These are phyloP conservation scores for Lophotriccus pileatus DNA, from an alignment of 2,797 vertebrate genomes.

Conservation along the genomic window DNA sequence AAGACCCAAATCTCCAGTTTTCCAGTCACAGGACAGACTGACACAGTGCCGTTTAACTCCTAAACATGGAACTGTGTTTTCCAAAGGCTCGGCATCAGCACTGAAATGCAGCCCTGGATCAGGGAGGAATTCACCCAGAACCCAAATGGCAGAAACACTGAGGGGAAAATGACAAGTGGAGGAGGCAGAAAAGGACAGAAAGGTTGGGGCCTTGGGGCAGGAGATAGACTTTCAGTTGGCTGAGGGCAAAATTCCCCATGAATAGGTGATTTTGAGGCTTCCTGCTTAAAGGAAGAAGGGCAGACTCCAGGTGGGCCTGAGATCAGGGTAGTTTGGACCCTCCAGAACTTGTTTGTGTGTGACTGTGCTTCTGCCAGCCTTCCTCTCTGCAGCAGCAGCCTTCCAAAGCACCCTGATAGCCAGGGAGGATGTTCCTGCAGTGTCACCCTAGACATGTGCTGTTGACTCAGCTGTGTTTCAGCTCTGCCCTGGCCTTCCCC, in stretches of 20 bases:
- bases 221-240: not conserved
- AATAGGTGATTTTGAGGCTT: not conserved
- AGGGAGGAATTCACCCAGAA: not conserved
- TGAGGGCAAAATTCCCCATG: not conserved
- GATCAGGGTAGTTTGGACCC: not conserved
- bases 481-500: slow-evolving; percentile 23
- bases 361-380: not conserved
- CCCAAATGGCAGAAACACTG: not conserved
- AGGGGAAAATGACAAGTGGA: not conserved
- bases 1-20: not conserved
- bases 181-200: not conserved
- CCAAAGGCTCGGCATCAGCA: not conserved
- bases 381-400: not conserved
- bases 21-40: not conserved
- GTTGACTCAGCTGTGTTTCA: slow-evolving; percentile 47
- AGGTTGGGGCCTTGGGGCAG: rapidly evolving
- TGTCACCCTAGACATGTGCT: not conserved
- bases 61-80: rapidly evolving
- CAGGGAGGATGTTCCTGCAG: not conserved
- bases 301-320: not conserved
- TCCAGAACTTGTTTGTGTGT: not conserved
- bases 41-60: not conserved
- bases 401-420: not conserved
- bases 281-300: not conserved
- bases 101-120: not conserved